A percentile compares a stretch with the other conserved stretches of the same genome.
Evolutionary conservation across 2,113 vertebrate species (phyloP).

Genomic region (Notarius lentiginosus): DNA sequence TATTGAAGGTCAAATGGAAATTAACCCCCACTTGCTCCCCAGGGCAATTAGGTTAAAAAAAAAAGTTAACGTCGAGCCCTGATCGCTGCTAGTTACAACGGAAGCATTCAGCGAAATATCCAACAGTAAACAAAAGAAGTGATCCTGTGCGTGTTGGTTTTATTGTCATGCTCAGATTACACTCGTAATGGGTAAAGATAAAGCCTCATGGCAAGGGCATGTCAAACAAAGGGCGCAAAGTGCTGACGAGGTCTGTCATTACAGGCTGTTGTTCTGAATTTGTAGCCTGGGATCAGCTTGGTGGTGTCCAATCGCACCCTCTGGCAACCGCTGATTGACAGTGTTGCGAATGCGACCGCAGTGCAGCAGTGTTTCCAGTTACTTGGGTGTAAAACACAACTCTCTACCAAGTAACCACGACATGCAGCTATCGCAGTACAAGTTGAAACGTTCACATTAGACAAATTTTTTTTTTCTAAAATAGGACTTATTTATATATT

Average conservation of each 20-base stretch:
- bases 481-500: neutral
- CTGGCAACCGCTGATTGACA: neutral
- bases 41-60: too few relatives aligned
- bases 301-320: neutral
- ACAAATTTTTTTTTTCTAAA: neutral
- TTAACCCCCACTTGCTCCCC: too few relatives aligned
- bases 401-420: too few relatives aligned
- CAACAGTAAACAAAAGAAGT: constrained; percentile 45
- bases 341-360: neutral
- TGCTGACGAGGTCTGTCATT: neutral
- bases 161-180: constrained; percentile 29
- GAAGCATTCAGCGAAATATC: constrained; percentile 64
- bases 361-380: neutral
- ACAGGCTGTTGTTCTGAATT: constrained; percentile 11
- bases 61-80: too few relatives aligned
- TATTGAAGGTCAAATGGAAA: too few relatives aligned
- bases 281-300: neutral
- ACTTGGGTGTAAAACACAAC: too few relatives aligned
- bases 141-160: neutral
- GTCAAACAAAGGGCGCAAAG: constrained; percentile 9
- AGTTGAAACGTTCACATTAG: neutral
- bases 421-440: neutral
- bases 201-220: neutral
- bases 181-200: constrained; percentile 27
- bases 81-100: constrained; percentile 56